Conservation (phyloP, 2,113 vertebrate species). For the Corydoras maculifer region DNA sequence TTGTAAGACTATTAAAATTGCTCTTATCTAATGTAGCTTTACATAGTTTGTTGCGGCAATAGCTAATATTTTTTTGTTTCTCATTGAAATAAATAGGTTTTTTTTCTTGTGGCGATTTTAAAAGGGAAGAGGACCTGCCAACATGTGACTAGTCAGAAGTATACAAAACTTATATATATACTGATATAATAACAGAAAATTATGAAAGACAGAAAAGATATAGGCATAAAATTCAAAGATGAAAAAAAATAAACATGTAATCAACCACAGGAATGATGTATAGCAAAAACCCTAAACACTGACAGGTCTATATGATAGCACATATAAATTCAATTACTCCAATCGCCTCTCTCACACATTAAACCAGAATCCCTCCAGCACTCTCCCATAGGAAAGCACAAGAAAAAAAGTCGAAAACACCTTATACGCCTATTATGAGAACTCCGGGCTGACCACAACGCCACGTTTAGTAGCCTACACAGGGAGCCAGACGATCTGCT, state of each 20-base stretch:
- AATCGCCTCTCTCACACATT: conserved; percentile 1
- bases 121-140: no score
- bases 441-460: conserved; percentile 70
- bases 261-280: conserved; percentile 13
- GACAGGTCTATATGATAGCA: conserved; percentile 11
- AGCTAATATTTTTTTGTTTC: no score
- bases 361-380: conserved; percentile 33
- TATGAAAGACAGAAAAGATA: background rate
- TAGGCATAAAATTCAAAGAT: conserved; percentile 34
- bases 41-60: no score
- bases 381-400: conserved; percentile 9
- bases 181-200: background rate
- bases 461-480: conserved; percentile 72
- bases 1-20: no score
- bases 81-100: no score
- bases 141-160: no score
- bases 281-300: conserved; percentile 4
- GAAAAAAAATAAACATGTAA: conserved; percentile 35
- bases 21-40: no score
- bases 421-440: conserved; percentile 67
- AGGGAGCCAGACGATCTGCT: conserved; percentile 70
- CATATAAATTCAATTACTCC: conserved; percentile 27
- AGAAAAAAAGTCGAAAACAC: conserved; percentile 33
- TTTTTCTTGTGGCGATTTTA: no score
- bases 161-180: no score